Evolutionary conservation across 2,888 invertebrate species (phyloP).

Genomic region (Synanthedon vespiformis): DNA sequence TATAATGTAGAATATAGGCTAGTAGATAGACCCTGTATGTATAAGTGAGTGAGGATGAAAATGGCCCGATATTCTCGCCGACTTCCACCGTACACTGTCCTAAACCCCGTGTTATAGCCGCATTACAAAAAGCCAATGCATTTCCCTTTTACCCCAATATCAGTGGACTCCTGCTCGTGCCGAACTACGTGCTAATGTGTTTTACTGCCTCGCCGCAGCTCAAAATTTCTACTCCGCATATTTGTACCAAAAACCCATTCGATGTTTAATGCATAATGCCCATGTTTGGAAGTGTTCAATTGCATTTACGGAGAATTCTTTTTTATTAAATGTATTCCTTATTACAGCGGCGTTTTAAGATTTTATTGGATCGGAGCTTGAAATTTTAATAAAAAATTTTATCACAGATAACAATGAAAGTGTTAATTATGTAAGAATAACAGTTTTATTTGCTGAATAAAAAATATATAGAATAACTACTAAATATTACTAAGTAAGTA

Average conservation of each 20-base stretch:
- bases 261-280: conserved; percentile 2
- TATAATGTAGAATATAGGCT: too few relatives aligned
- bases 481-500: too few relatives aligned
- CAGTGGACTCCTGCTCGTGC: conserved; percentile 19
- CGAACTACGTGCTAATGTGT: conserved; percentile 62
- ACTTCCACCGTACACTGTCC: conserved; percentile 19
- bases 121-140: conserved; percentile 65
- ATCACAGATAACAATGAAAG: too few relatives aligned
- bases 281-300: background rate
- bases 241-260: conserved; percentile 2
- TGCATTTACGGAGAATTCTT: background rate
- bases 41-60: conserved; percentile 29
- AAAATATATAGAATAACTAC: too few relatives aligned
- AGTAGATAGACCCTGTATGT: conserved; percentile 7
- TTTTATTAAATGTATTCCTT: too few relatives aligned
- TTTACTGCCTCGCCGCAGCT: conserved; percentile 42
- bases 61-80: conserved; percentile 28
- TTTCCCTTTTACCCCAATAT: conserved; percentile 51
- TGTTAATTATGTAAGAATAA: too few relatives aligned
- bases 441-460: too few relatives aligned
- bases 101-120: conserved; percentile 52
- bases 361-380: too few relatives aligned
- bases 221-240: conserved; percentile 31
- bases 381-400: too few relatives aligned
- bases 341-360: too few relatives aligned